Percentiles rank a stretch among this genome's conserved stretches.
These are phyloP conservation scores for Aphelocoma californica DNA, from an alignment of 2,797 vertebrate genomes.

Conservation along the genomic window DNA sequence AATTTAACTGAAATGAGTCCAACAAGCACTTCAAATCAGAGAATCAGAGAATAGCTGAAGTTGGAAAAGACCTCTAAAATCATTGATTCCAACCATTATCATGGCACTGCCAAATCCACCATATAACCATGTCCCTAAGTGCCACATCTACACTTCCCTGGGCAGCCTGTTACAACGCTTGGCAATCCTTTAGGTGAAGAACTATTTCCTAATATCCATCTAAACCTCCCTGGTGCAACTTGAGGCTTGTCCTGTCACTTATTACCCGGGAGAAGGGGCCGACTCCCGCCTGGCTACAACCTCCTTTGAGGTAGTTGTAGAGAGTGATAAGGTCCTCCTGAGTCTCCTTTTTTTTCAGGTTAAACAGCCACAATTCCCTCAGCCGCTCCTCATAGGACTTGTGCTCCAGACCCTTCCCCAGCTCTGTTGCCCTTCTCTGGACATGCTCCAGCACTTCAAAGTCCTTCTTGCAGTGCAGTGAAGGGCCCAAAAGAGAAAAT, in stretches of 20 bases:
- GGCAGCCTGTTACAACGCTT: background rate
- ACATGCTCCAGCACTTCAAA: background rate
- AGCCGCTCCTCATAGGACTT: background rate
- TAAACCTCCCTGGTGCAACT: background rate
- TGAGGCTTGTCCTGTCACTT: background rate
- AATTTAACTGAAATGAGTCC: background rate
- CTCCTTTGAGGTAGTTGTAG: background rate
- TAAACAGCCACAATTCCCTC: background rate
- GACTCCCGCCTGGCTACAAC: background rate
- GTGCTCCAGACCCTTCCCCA: background rate
- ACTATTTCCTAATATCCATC: background rate
- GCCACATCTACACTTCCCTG: background rate
- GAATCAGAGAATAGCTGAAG: background rate
- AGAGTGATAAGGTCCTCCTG: too few relatives aligned
- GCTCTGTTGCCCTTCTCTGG: accelerated
- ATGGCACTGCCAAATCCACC: background rate
- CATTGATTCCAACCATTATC: background rate
- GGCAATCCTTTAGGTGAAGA: background rate
- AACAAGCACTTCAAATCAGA: background rate
- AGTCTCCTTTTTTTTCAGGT: background rate
- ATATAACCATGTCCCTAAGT: background rate
- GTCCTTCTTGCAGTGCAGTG: background rate
- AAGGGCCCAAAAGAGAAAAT: accelerated
- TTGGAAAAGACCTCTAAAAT: background rate
- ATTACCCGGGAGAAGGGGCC: background rate